Percentiles rank a stretch among this genome's conserved stretches.
Evolutionary conservation across 2,113 vertebrate species (phyloP).

Genomic region (Ondatra zibethicus): DNA sequence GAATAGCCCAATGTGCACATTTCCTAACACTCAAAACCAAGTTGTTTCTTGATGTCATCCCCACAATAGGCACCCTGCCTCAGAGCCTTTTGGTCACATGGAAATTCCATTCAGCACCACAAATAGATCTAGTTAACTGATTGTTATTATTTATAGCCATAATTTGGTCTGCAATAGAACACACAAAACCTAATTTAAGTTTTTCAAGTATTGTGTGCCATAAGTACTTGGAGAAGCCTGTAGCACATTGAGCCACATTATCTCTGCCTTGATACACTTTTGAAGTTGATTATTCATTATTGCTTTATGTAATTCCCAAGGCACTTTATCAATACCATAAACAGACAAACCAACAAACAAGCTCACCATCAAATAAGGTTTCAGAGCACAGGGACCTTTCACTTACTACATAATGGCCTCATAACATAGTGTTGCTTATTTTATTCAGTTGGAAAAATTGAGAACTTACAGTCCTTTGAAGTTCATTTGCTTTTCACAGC

Average conservation of each 20-base stretch:
- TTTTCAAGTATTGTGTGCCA: constrained; percentile 44
- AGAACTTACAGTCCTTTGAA: constrained; percentile 12
- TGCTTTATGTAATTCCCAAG: constrained; percentile 54
- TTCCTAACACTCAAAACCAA: constrained; percentile 35
- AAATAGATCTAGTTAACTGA: constrained; percentile 70
- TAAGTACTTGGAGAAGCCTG: constrained; percentile 25
- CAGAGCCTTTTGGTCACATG: constrained; percentile 56
- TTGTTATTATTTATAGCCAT: constrained; percentile 70
- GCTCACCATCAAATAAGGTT: neutral
- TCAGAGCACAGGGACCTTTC: constrained; percentile 49
- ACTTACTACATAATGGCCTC: neutral
- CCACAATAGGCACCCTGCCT: constrained; percentile 34
- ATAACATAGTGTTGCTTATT: neutral
- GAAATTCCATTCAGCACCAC: constrained; percentile 60
- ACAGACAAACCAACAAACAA: neutral
- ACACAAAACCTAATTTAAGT: constrained; percentile 61
- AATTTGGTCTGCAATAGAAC: constrained; percentile 68
- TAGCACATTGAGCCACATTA: neutral
- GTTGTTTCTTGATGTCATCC: constrained; percentile 69
- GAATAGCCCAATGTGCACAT: constrained; percentile 36
- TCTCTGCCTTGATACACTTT: constrained; percentile 47
- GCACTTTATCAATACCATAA: neutral
- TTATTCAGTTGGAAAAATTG: constrained; percentile 23
- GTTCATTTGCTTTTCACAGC: constrained; percentile 20
- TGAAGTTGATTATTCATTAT: constrained; percentile 56